phyloP scores from a whole-genome alignment of 1,140 invertebrate genomes.

The Whitmania pigra region DNA sequence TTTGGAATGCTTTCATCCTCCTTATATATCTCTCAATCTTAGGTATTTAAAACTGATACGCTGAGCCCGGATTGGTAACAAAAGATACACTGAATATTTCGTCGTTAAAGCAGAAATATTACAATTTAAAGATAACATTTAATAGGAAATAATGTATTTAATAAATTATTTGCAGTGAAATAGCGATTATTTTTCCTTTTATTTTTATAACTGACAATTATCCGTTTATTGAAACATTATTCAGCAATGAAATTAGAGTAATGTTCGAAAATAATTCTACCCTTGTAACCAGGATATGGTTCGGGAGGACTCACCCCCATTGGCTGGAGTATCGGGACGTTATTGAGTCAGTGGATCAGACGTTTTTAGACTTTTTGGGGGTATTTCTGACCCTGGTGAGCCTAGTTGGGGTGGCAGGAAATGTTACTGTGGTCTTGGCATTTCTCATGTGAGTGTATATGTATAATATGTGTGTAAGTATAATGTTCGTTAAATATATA shows the following conservation, averaged over 20 bases:
- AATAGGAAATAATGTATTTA: background rate
- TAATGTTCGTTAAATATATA: no score
- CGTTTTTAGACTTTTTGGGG: background rate
- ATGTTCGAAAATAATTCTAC: background rate
- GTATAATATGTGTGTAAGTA: no score
- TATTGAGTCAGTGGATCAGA: background rate
- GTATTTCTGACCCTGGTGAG: no score
- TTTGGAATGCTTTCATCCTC: no score
- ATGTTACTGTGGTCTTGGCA: background rate
- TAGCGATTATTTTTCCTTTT: no score
- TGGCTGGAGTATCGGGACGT: slow-evolving; percentile 4
- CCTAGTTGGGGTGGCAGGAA: background rate
- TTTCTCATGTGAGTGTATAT: background rate
- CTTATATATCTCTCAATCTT: no score
- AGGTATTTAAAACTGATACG: no score
- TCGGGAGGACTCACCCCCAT: background rate
- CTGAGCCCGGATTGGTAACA: no score
- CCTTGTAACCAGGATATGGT: background rate
- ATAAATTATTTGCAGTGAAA: background rate
- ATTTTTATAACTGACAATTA: background rate
- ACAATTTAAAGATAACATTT: background rate
- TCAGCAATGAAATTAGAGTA: no score
- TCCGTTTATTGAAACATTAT: background rate
- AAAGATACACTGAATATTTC: no score
- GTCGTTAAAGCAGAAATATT: no score